A percentile compares a stretch with the other conserved stretches of the same genome.
phyloP scores from a whole-genome alignment of 2,888 invertebrate species.

The Phasia obesa region DNA sequence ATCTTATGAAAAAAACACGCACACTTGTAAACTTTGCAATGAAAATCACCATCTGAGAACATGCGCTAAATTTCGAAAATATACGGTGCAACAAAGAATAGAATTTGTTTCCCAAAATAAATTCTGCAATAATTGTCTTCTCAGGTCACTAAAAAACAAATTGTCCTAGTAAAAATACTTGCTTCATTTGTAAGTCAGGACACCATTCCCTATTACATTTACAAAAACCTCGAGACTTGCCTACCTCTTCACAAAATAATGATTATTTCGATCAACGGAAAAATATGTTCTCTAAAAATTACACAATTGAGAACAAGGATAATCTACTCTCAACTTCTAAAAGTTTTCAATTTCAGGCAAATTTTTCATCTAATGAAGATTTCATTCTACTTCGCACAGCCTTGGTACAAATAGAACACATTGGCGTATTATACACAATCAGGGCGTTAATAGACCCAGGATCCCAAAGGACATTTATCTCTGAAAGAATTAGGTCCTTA shows the following conservation, averaged over 20 bases:
- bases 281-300: not conserved
- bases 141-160: too few species aligned
- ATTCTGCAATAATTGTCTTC: slow-evolving; percentile 22
- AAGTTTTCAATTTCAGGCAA: not conserved
- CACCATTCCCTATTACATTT: not conserved
- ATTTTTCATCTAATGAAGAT: not conserved
- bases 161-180: not conserved
- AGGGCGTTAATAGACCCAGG: slow-evolving; percentile 49
- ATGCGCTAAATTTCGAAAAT: slow-evolving; percentile 7
- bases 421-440: not conserved
- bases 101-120: slow-evolving; percentile 6
- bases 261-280: too few species aligned
- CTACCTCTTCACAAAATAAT: not conserved
- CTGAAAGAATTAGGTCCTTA: too few species aligned
- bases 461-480: slow-evolving; percentile 1
- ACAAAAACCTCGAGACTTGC: too few species aligned
- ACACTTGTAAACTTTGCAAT: not conserved
- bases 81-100: too few species aligned
- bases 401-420: not conserved
- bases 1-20: not conserved
- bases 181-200: not conserved
- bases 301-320: not conserved
- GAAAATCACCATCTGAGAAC: not conserved
- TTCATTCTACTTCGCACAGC: too few species aligned
- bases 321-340: not conserved